Conservation (phyloP, 2,888 invertebrate species). For the Invenusta paracnida region DNA sequence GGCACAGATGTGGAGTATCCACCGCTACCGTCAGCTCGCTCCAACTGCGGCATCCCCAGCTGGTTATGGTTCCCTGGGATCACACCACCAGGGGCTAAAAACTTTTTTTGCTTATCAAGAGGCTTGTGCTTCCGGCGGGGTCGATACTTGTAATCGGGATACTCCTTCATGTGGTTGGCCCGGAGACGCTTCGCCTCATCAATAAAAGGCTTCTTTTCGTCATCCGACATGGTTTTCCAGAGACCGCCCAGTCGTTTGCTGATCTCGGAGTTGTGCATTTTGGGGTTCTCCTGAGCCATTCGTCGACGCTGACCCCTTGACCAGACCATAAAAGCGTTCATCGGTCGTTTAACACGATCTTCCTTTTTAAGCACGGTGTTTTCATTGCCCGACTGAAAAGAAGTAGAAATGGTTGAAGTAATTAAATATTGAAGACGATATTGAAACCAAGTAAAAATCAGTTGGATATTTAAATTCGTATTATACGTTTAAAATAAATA, state of each 20-base stretch:
- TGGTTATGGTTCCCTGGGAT: background rate
- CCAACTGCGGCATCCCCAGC: background rate
- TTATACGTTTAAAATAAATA: too few species aligned
- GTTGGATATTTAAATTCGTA: too few species aligned
- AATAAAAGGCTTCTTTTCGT: slow-evolving; percentile 94
- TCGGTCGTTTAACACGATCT: slow-evolving; percentile 88
- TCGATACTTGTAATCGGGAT: slow-evolving; percentile 96
- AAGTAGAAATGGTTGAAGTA: too few species aligned
- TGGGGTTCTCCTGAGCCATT: slow-evolving; percentile 97
- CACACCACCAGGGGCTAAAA: background rate
- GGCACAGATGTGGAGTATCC: background rate
- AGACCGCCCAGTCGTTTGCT: slow-evolving; percentile 92
- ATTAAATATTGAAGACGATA: too few species aligned
- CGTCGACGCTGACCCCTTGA: slow-evolving; percentile 91
- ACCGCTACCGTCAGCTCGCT: background rate
- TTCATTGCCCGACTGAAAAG: background rate
- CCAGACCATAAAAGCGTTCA: slow-evolving; percentile 99
- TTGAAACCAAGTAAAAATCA: too few species aligned
- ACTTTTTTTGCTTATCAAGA: slow-evolving; percentile 79
- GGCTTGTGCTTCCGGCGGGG: slow-evolving; percentile 88
- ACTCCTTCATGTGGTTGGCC: slow-evolving; percentile 98
- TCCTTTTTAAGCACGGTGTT: slow-evolving; percentile 50
- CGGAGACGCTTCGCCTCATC: slow-evolving; percentile 94
- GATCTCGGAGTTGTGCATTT: slow-evolving; percentile 98
- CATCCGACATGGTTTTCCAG: slow-evolving; percentile 90